Conservation (phyloP, 2,113 vertebrate species). For the Atractosteus spatula region DNA sequence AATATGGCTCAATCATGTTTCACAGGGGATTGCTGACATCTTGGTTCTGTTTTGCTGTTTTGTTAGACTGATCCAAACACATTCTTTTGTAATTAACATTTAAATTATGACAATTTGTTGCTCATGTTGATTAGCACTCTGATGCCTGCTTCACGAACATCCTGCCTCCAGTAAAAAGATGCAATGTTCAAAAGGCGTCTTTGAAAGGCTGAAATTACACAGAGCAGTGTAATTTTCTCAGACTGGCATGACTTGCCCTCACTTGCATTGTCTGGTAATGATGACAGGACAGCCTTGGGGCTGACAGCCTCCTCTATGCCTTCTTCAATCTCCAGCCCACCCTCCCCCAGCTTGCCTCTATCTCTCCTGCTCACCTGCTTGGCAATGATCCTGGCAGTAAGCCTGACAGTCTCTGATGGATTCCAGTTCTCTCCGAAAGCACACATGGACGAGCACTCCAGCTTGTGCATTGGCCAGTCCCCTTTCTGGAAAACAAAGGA, state of each 20-base stretch:
- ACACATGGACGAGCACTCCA: constrained; percentile 89
- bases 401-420: constrained; percentile 84
- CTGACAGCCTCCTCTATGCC: background rate
- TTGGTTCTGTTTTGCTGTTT: no score
- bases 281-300: background rate
- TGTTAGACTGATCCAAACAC: no score
- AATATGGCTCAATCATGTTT: no score
- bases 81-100: no score
- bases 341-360: background rate
- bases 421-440: constrained; percentile 85
- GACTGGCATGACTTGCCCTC: background rate
- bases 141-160: no score
- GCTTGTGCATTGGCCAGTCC: constrained; percentile 94
- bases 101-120: no score
- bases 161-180: background rate
- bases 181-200: background rate
- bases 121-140: no score
- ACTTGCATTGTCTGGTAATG: background rate
- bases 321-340: background rate
- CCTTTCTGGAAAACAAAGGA: constrained; percentile 66
- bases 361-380: constrained; percentile 78
- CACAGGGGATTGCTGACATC: no score
- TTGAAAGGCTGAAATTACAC: background rate
- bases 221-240: constrained; percentile 3
- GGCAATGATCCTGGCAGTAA: constrained; percentile 85